Evolutionary conservation across 2,797 vertebrate genomes (phyloP), one percentile per base, ranked within the genome.

Genomic region (Limnodromus scolopaceus): DNA sequence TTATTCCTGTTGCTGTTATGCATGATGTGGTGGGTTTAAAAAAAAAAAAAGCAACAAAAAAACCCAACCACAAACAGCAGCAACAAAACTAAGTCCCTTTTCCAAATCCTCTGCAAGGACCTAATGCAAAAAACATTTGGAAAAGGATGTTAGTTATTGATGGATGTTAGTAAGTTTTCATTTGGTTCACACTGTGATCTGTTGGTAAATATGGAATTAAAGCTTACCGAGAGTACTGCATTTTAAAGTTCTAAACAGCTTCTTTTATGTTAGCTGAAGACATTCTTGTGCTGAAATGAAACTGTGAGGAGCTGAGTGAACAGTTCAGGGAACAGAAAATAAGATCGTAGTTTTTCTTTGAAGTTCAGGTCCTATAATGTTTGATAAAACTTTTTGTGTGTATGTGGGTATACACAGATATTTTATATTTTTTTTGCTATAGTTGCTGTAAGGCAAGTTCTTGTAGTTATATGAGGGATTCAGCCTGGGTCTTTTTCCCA

Each of bases 361-460:
- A 46, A 38, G 24, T 71, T 82, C 24, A 30, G 46, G 38, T 60
- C 64, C 48, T 4, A 0, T 70, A 30, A 30, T 20, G 28, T 68
- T 85, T 66, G 46, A 22, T 78, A 28, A 77, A 30, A 43, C 12
- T 34, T 27, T 39, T 23, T 55, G 10, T 38, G 41, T 54, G 13
- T 17, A 2, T 27, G 2, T 41, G 4, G 68, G 5, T 53, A 8
- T 34, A 25, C 19, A 27, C 25, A 2, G 6, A 1, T 13, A 1
- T 57, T 23, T 14, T n/a, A 45, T 34, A 11, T 49, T 17, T 30
- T 11, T 79, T 70, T 68, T 68, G 6, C 63, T 60, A 0, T 57
- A 51, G 41, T 32, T 82, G 39, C 43, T 92, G 1, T 69, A 68
- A 84, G 58, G 32, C 81, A 48, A 41, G 28, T 46, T 17, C 58